phyloP scores from a whole-genome alignment of 2,797 vertebrate genomes.

The Cirrhinus mrigala region DNA sequence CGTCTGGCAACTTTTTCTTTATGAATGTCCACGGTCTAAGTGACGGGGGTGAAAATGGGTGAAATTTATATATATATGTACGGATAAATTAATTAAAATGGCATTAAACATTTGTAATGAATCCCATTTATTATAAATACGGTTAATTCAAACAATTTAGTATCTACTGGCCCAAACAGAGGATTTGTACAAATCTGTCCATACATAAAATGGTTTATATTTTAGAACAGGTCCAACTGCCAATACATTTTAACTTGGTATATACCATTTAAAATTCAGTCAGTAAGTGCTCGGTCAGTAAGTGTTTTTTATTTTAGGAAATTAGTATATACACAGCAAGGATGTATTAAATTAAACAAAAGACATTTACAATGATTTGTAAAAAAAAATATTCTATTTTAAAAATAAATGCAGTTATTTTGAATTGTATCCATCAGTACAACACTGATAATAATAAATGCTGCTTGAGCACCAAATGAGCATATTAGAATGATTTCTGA shows the following conservation, averaged over 20 bases:
- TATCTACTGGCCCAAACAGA: not conserved
- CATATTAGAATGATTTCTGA: not conserved
- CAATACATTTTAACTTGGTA: not conserved
- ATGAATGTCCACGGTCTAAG: constrained; percentile 97
- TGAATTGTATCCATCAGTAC: not conserved
- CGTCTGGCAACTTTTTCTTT: constrained; percentile 98
- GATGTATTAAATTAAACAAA: not conserved
- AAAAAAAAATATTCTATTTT: not conserved
- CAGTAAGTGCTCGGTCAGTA: not conserved
- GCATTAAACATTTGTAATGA: not conserved
- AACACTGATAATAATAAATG: not conserved
- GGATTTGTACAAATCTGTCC: not conserved
- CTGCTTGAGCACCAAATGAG: not conserved
- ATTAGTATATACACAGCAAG: not conserved
- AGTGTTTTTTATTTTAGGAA: not conserved
- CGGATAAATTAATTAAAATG: not conserved
- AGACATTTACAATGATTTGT: not conserved
- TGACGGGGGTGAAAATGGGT: constrained; percentile 39
- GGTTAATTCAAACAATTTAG: not conserved
- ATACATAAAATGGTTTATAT: not conserved
- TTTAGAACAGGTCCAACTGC: not conserved
- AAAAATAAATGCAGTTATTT: not conserved
- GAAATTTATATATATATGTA: not conserved
- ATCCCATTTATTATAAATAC: not conserved
- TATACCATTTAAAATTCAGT: not conserved